Conservation (phyloP, 2,113 vertebrate species). For the Rhea americana region DNA sequence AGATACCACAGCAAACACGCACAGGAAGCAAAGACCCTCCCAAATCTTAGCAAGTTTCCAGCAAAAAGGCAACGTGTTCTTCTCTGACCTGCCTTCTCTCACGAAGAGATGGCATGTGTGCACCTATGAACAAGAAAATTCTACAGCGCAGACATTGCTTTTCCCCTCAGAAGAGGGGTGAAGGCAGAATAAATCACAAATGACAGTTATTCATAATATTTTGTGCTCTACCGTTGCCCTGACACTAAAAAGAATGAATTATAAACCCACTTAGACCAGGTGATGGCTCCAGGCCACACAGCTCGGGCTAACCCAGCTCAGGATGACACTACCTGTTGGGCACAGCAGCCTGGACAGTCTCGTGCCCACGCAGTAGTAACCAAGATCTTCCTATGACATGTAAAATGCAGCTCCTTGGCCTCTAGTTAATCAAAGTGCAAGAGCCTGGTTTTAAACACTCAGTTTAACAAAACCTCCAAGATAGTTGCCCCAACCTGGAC, state of each 20-base stretch:
- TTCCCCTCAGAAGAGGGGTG: background rate
- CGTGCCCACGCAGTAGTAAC: background rate
- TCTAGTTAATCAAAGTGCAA: background rate
- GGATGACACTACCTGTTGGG: background rate
- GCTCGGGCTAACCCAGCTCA: background rate
- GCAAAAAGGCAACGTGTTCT: background rate
- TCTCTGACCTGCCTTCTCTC: background rate
- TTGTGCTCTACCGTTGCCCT: background rate
- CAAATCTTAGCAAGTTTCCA: background rate
- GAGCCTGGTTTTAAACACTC: background rate
- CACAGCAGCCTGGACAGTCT: background rate
- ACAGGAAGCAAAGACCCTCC: background rate
- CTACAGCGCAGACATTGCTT: background rate
- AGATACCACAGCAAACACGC: background rate
- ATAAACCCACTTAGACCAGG: fast-evolving
- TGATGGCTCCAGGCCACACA: background rate
- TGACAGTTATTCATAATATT: background rate
- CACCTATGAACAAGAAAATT: background rate
- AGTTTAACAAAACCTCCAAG: background rate
- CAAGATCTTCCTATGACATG: background rate
- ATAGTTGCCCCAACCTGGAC: background rate
- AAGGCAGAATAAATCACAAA: background rate
- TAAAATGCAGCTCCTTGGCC: background rate
- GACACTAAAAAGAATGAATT: background rate
- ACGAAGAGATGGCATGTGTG: background rate